A percentile compares a stretch with the other conserved stretches of the same genome.
Conservation (phyloP, 2,888 invertebrate species). For the Drosophila barbarae region DNA sequence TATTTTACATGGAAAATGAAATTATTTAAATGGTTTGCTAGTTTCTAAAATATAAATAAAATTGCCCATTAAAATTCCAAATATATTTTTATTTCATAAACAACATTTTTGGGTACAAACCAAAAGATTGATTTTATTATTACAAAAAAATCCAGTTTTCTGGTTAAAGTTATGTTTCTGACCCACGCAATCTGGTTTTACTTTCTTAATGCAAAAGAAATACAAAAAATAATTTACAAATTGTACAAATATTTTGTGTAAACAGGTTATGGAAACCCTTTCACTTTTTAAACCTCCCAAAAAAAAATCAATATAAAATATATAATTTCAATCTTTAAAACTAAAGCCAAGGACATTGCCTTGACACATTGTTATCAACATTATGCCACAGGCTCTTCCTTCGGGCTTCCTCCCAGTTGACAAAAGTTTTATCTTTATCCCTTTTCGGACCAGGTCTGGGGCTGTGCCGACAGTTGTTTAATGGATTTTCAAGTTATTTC, state of each 20-base stretch:
- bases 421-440: constrained; percentile 68
- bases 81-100: background rate
- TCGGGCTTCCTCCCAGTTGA: constrained; percentile 38
- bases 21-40: background rate
- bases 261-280: constrained; percentile 59
- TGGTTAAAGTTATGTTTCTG: background rate
- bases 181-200: constrained; percentile 39
- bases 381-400: constrained; percentile 38
- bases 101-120: background rate
- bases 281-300: constrained; percentile 52
- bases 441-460: constrained; percentile 27
- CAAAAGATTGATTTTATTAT: background rate
- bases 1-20: background rate
- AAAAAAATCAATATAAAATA: constrained; percentile 30
- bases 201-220: constrained; percentile 34
- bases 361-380: constrained; percentile 73
- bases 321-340: constrained; percentile 24
- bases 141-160: constrained; percentile 12
- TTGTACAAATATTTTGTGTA: constrained; percentile 49
- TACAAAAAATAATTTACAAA: constrained; percentile 11
- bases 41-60: background rate
- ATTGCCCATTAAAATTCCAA: background rate
- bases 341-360: constrained; percentile 64
- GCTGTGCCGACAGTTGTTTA: constrained; percentile 49
- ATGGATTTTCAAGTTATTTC: constrained; percentile 74